Evolutionary conservation across 2,888 invertebrate genomes (phyloP), one percentile per base, ranked within the genome.

Genomic region (Eilema sororculum): DNA sequence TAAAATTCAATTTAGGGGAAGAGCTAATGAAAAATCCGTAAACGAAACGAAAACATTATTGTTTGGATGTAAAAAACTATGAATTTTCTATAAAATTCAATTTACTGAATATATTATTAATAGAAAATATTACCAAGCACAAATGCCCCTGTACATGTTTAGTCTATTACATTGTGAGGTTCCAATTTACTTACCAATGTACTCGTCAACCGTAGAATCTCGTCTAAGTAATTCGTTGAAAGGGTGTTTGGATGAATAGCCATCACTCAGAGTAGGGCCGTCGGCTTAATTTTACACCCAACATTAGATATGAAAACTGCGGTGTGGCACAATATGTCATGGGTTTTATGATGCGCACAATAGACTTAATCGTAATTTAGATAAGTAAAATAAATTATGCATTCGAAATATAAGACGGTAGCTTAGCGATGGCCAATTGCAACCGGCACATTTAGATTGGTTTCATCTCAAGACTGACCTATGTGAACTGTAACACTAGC

Each of bases 181-280:
- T 65, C 10, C 22, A 69, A 73, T 76, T 64, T 58, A 72, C 59
- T 69, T 61, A 59, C 58, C 61, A 67, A 69, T 68, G 68, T 70
- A 82, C 64, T 73, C 70, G 68, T 69, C 74, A 71, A 72, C 63
- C 57, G 25, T 58, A 71, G 67, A 73, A 74, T 74, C 72, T 65
- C 64, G 65, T 71, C 67, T 72, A 74, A 73, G 79, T 80, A 80
- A 80, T 83, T 74, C 66, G 67, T 71, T 75, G 73, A 81, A 83
- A 83, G 83, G 79, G 77, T 79, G 66, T 75, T 72, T 77, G 67
- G 56, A 61, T 81, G 72, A 75, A 74, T 69, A 69, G 69, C 74
- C 69, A 74, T 77, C 79, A 72, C 66, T 75, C 75, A 69, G 57
- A 74, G 71, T 66, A 68, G 67, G 77, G 64, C 57, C 69, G 73